Evolutionary conservation across 2,888 invertebrate genomes (phyloP).

Genomic region (Rotaria magnacalcarata): DNA sequence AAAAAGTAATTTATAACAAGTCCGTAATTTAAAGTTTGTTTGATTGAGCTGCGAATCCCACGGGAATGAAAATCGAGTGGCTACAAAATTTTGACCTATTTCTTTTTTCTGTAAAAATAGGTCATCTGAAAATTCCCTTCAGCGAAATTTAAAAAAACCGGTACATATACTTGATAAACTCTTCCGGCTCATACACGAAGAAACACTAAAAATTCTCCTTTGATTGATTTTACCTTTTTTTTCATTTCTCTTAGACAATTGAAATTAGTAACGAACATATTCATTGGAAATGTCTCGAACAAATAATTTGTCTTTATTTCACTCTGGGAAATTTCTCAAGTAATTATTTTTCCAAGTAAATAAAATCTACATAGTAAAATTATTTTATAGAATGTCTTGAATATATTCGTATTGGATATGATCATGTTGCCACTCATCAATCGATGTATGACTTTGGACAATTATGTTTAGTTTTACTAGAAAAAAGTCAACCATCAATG

Average conservation of each 20-base stretch:
- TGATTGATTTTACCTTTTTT: not conserved
- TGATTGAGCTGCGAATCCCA: no score
- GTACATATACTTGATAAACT: no score
- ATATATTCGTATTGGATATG: constrained; percentile 14
- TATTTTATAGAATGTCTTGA: not conserved
- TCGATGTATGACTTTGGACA: not conserved
- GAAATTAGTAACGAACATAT: not conserved
- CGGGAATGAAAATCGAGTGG: no score
- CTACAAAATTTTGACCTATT: no score
- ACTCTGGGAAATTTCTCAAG: constrained; percentile 9
- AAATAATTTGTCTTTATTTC: not conserved
- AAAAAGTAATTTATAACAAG: not conserved
- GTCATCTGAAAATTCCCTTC: no score
- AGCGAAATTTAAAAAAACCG: no score
- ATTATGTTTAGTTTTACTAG: not conserved
- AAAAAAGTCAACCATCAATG: not conserved
- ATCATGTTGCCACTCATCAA: not conserved
- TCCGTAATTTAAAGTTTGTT: no score
- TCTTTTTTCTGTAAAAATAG: no score
- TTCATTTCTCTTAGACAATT: not conserved
- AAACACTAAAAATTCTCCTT: not conserved
- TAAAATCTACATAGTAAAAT: no score
- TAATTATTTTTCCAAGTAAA: not conserved
- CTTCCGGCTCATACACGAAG: no score
- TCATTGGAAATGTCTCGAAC: constrained; percentile 26